Evolutionary conservation across 2,797 vertebrate species (phyloP).

Genomic region (Perodicticus potto): DNA sequence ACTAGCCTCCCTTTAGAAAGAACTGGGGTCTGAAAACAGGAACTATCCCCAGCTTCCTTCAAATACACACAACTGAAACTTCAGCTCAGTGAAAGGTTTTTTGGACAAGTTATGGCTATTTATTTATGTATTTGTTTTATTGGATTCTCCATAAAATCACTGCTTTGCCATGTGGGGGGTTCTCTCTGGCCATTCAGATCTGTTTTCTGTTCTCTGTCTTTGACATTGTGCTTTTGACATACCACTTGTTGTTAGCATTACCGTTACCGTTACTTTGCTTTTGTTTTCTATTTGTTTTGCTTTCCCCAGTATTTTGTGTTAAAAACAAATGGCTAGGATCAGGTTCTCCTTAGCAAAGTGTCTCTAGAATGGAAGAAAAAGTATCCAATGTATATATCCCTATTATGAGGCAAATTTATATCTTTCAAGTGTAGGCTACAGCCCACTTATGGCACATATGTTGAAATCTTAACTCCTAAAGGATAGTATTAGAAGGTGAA

Average conservation of each 20-base stretch:
- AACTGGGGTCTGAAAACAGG: background rate
- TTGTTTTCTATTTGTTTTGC: background rate
- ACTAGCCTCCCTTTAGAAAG: background rate
- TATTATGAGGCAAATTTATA: too few species aligned
- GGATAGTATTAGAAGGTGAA: background rate
- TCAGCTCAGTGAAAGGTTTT: background rate
- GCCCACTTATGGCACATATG: too few species aligned
- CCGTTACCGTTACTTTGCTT: background rate
- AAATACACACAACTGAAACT: background rate
- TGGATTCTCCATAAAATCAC: background rate
- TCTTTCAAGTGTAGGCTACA: too few species aligned
- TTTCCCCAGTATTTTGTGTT: background rate
- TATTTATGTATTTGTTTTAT: background rate
- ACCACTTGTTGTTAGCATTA: background rate
- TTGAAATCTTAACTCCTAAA: background rate
- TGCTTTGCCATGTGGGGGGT: background rate
- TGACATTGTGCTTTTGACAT: background rate
- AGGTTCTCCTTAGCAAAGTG: too few species aligned
- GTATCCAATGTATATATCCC: too few species aligned
- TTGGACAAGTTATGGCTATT: too few species aligned
- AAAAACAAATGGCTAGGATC: too few species aligned
- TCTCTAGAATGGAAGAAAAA: too few species aligned
- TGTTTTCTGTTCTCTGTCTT: background rate
- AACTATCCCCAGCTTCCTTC: background rate
- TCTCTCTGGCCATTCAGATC: background rate